Evolutionary conservation across 1,140 invertebrate species (phyloP), one percentile per base, ranked within the genome.

Genomic region (Plectrocnemia conspersa): DNA sequence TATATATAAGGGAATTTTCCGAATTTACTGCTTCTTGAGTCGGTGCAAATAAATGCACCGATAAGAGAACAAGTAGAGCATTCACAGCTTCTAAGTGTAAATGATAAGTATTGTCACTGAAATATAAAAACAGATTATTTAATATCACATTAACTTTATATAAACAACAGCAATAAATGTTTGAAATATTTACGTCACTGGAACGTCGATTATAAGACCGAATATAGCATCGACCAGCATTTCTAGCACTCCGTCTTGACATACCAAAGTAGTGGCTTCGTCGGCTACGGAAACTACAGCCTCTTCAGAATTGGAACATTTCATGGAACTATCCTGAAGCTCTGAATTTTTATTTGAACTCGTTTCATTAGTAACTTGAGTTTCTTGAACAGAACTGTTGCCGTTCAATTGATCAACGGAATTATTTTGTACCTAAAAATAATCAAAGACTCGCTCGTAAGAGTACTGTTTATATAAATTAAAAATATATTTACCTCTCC

Each of bases 51-150:
- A 96, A 80, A 72, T 94, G 91, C 36, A 92, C 84, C 0, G 92
- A 94, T 55, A 97, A 77, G 15, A 97, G 69, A 0, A 93, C 84
- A 3, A 97, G 75, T 16, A 97, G 68, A 24, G 84, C 86, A 68
- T 94, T 95, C 32, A 95, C 81, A 25, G 89, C 85, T 71, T 97
- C 93, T 56, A 91, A 69, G 63, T 93, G 92, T 25, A 96, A 74
- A 32, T 85, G 81, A 72, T 95, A 94, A 22, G 93, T 97, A 62
- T 85, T 85, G 67, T 91, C 88, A 57, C 89, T 91, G 16, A 13
- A 38, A 3, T 19, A 21, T n/a, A n/a, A n/a, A n/a, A 42, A 22
- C 6, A 38, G 13, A 22, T 21, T 42, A 21, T 18, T 42, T 42
- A 16, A 19, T 42, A 6, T 19, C 9, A 16, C 22, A 27, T 29